phyloP scores from a whole-genome alignment of 1,140 invertebrate species.

The Aphelinus atriplicis region DNA sequence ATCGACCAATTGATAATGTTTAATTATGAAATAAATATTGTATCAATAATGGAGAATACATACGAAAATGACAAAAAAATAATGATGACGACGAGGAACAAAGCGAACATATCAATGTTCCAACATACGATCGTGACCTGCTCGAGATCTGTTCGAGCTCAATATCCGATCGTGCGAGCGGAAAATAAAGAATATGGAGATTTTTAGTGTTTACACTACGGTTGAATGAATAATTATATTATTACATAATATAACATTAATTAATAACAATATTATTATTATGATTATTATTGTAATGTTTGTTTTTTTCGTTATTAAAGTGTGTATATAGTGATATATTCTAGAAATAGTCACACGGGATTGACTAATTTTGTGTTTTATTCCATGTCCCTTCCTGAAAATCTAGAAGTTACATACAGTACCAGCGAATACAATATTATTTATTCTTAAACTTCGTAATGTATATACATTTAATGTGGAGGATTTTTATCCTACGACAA shows the following conservation, averaged over 20 bases:
- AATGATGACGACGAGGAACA: slow-evolving; percentile 6
- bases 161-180: slow-evolving; percentile 22
- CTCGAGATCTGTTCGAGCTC: too few species aligned
- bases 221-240: slow-evolving; percentile 64
- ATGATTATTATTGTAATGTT: slow-evolving; percentile 64
- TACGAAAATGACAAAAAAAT: slow-evolving; percentile 17
- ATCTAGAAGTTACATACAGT: too few species aligned
- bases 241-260: slow-evolving; percentile 62
- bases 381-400: too few species aligned
- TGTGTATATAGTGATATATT: slow-evolving; percentile 66
- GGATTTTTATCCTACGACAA: too few species aligned
- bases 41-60: slow-evolving; percentile 43
- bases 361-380: too few species aligned
- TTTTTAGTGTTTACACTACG: slow-evolving; percentile 65
- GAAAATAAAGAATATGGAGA: slow-evolving; percentile 53
- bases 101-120: slow-evolving; percentile 14
- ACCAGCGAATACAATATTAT: too few species aligned
- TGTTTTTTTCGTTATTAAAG: slow-evolving; percentile 66
- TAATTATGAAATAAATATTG: slow-evolving; percentile 55
- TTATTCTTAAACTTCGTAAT: too few species aligned
- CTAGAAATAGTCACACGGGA: slow-evolving; percentile 26
- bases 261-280: slow-evolving; percentile 58
- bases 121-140: too few species aligned
- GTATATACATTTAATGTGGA: too few species aligned
- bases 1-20: slow-evolving; percentile 42